These are phyloP conservation scores for Acropternis orthonyx DNA, from an alignment of 2,797 vertebrate species.

Conservation along the genomic window DNA sequence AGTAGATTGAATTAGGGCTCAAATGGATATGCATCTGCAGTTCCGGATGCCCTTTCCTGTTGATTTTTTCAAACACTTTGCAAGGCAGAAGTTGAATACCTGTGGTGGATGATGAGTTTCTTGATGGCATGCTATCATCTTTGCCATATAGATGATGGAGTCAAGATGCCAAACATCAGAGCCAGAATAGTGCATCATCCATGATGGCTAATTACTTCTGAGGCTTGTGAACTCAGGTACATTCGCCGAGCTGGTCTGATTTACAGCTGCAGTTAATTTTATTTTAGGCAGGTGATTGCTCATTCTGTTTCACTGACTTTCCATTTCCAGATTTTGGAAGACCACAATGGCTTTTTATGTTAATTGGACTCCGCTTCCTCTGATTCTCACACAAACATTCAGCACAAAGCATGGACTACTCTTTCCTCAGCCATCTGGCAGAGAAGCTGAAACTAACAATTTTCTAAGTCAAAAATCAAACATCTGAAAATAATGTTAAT, in stretches of 20 bases:
- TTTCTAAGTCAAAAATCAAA: conserved; percentile 73
- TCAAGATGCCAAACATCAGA: neutral
- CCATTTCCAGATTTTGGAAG: conserved; percentile 28
- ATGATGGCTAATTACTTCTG: neutral
- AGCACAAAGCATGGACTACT: conserved; percentile 68
- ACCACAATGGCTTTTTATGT: conserved; percentile 57
- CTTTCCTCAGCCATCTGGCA: conserved; percentile 77
- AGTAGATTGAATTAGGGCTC: neutral
- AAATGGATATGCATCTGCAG: neutral
- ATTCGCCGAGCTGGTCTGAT: neutral
- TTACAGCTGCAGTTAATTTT: neutral
- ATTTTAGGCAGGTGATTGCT: conserved; percentile 11
- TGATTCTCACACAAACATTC: conserved; percentile 67
- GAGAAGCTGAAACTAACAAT: conserved; percentile 73
- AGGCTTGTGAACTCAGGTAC: neutral
- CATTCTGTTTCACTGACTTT: neutral
- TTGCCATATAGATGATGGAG: neutral
- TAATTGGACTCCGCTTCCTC: conserved; percentile 70
- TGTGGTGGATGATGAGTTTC: neutral
- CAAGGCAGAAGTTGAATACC: neutral
- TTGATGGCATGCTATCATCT: neutral
- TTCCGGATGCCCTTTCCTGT: neutral
- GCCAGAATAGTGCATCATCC: neutral
- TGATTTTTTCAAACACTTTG: neutral
- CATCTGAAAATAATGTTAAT: conserved; percentile 62